Evolutionary conservation across 1,140 invertebrate genomes (phyloP).

Genomic region (Popillia japonica): DNA sequence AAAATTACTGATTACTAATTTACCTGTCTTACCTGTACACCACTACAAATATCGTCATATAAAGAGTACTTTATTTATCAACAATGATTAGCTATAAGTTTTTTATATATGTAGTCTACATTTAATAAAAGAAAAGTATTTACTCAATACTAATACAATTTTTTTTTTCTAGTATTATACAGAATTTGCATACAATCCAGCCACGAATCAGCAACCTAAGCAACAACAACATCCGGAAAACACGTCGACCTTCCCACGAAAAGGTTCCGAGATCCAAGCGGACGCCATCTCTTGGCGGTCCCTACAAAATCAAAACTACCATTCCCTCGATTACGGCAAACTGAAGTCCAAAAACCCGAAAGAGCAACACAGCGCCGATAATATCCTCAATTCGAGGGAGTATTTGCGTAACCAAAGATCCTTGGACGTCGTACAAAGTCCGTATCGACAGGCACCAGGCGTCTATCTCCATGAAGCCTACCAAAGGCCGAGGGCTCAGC

Average conservation of each 20-base stretch:
- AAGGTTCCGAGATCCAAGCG: slow-evolving; percentile 49
- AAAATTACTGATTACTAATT: too few relatives aligned
- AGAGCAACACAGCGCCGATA: slow-evolving; percentile 54
- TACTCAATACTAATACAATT: neutral
- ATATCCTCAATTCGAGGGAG: slow-evolving; percentile 48
- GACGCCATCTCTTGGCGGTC: slow-evolving; percentile 58
- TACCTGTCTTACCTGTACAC: too few relatives aligned
- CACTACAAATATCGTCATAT: too few relatives aligned
- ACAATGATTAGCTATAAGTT: too few relatives aligned
- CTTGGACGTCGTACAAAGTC: slow-evolving; percentile 17
- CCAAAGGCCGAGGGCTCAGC: slow-evolving; percentile 60
- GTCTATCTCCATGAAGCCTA: slow-evolving; percentile 50
- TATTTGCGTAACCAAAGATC: slow-evolving; percentile 34
- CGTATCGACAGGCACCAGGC: slow-evolving; percentile 43
- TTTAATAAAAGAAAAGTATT: neutral
- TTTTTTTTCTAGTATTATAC: slow-evolving; percentile 77
- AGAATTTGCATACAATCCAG: slow-evolving; percentile 85
- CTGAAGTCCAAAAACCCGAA: slow-evolving; percentile 44
- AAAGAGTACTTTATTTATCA: too few relatives aligned
- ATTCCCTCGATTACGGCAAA: slow-evolving; percentile 42
- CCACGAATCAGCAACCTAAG: slow-evolving; percentile 72
- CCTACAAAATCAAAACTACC: slow-evolving; percentile 49
- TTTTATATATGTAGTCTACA: too few relatives aligned
- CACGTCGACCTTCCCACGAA: slow-evolving; percentile 10
- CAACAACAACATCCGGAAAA: neutral